Evolutionary conservation across 1,140 invertebrate genomes (phyloP).

Genomic region (Bursaphelenchus mucronatus): DNA sequence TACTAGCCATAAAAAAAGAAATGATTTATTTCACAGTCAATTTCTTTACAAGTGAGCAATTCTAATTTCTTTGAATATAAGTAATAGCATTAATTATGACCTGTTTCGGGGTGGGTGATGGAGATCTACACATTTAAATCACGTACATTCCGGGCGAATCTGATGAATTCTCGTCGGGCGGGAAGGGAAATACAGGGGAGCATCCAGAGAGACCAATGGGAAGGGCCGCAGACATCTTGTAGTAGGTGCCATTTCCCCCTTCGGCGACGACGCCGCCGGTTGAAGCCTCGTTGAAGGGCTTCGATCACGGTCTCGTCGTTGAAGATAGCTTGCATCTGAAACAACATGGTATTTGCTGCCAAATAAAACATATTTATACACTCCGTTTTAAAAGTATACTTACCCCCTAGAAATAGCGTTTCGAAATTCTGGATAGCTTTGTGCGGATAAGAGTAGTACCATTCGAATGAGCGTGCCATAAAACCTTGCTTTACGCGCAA

Average conservation of each 20-base stretch:
- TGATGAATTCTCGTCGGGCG: conserved; percentile 1
- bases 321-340: conserved; percentile 68
- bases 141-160: neutral
- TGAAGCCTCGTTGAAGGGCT: conserved; percentile 70
- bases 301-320: conserved; percentile 78
- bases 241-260: conserved; percentile 71
- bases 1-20: too few species aligned
- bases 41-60: too few species aligned
- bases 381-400: neutral
- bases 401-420: too few species aligned
- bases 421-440: too few species aligned
- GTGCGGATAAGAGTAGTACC: too few species aligned
- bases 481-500: too few species aligned
- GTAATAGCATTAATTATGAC: too few species aligned
- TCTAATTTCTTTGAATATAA: too few species aligned
- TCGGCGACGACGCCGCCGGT: conserved; percentile 64
- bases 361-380: too few species aligned
- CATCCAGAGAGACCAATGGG: conserved; percentile 16
- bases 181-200: conserved; percentile 10
- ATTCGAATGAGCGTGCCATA: too few species aligned
- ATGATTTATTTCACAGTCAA: too few species aligned
- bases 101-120: too few species aligned
- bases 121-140: neutral
- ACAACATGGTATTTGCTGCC: neutral
- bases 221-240: conserved; percentile 73